Evolutionary conservation across 2,797 vertebrate genomes (phyloP), one percentile per base, ranked within the genome.

Genomic region (Pseudocheirus occidentalis): DNA sequence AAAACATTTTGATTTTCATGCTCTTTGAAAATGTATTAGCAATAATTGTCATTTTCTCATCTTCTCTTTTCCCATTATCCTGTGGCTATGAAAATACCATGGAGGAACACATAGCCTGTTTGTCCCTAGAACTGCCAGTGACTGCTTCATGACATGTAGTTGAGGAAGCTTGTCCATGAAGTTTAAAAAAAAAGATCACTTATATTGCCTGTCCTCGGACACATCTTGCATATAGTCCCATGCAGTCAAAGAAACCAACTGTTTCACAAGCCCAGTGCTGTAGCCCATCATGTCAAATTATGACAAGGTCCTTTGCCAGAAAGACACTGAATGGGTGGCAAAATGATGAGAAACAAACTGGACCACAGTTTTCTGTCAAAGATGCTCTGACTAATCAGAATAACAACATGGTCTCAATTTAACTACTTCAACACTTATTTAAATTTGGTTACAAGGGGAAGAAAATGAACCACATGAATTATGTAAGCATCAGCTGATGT

Each of bases 31-130:
- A 96, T 90, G 95, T 90, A 95, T 96, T 95, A 94, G 27, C 81
- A 96, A 93, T 7, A 95, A 91, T 91, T 96, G 92, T 62, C 96
- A 93, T 97, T 97, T 97, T 95, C 93, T 97, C 96, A 95, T 95
- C 92, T 92, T 54, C 5, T 55, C 46, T 93, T 96, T 46, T 66
- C 91, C 90, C 46, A 96, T 97, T 98, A 96, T 95, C 57, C 96
- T 90, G 93, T 97, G 97, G 95, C 97, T 97, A 97, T 96, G 93
- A 97, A 97, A 96, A 96, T 95, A 92, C 94, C 92, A 91, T 59
- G 27, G 92, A 97, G 46, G 92, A 95, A 95, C 94, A 97, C 97
- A 97, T 87, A 96, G 91, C 92, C 73, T 90, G 52, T 93, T 97
- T 95, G 59, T 90, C 95, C 97, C 59, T 92, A 92, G 94, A 96